These are phyloP conservation scores for Labrus mixtus DNA, from an alignment of 2,113 vertebrate species.

Conservation along the genomic window DNA sequence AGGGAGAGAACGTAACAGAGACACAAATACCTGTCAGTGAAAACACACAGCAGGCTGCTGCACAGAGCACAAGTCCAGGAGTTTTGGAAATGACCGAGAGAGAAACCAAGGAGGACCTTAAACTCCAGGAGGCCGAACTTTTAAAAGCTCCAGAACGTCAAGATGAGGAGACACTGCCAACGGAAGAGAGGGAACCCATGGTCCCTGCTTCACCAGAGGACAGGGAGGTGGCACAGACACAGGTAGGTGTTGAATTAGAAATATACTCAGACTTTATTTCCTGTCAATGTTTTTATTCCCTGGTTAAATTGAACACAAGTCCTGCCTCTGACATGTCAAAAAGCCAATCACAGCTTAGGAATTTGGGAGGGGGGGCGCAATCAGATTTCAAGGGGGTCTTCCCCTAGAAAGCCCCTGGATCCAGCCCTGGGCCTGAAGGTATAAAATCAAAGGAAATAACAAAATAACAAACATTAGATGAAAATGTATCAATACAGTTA, in stretches of 20 bases:
- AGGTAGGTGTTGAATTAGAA: slow-evolving; percentile 39
- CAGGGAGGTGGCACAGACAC: slow-evolving; percentile 14
- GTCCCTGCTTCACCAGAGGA: slow-evolving; percentile 17
- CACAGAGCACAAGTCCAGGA: background rate
- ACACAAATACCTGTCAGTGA: slow-evolving; percentile 9
- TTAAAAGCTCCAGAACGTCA: slow-evolving; percentile 4
- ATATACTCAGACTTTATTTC: background rate
- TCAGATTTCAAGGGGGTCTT: no score
- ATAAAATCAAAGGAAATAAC: no score
- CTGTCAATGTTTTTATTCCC: background rate
- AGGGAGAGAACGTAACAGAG: slow-evolving; percentile 17
- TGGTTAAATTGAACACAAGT: no score
- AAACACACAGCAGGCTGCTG: slow-evolving; percentile 2
- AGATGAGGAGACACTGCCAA: background rate
- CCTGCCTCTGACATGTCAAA: no score
- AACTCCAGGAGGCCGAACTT: background rate
- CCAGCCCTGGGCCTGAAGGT: no score
- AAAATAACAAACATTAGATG: no score
- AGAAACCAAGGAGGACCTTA: background rate
- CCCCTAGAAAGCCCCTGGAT: no score
- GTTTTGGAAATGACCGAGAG: background rate
- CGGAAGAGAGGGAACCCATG: slow-evolving; percentile 1
- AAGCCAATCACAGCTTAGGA: no score
- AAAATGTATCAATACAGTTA: no score
- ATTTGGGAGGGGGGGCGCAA: no score